Evolutionary conservation across 2,113 vertebrate genomes (phyloP).

Genomic region (Macaca mulatta): DNA sequence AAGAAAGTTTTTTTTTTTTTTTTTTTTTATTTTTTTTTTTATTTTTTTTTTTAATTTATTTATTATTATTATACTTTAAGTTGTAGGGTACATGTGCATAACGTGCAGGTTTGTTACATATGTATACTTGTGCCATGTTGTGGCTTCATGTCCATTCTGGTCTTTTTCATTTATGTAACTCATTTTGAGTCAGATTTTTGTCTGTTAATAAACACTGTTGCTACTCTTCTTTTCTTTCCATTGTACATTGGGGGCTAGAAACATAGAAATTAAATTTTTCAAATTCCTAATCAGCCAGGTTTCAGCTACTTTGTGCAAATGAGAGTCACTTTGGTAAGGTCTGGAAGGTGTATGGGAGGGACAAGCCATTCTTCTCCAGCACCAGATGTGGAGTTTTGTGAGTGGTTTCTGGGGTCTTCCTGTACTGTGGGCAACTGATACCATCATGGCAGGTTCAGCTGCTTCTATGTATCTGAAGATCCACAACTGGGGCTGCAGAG

Average conservation of each 20-base stretch:
- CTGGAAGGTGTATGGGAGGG: neutral
- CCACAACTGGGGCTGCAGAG: neutral
- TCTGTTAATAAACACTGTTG: neutral
- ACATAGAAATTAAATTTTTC: neutral
- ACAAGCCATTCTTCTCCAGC: neutral
- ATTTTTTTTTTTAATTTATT: too few species aligned
- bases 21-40: too few species aligned
- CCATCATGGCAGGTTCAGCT: neutral
- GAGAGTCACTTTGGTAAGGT: neutral
- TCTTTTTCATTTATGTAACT: neutral
- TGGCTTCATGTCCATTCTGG: neutral
- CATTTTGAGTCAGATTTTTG: neutral
- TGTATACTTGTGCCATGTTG: too few species aligned
- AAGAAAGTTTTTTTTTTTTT: too few species aligned
- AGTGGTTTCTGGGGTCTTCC: neutral
- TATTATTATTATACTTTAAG: too few species aligned
- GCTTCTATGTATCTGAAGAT: neutral
- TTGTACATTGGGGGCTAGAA: neutral
- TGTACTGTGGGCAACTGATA: neutral
- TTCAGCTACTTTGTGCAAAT: neutral
- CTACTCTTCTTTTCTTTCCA: neutral
- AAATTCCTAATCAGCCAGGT: neutral
- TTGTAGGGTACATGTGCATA: too few species aligned
- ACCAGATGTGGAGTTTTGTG: neutral
- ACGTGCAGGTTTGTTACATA: too few species aligned